Evolutionary conservation across 2,113 vertebrate species (phyloP), one percentile per base, ranked within the genome.

Genomic region (Scalopus aquaticus): DNA sequence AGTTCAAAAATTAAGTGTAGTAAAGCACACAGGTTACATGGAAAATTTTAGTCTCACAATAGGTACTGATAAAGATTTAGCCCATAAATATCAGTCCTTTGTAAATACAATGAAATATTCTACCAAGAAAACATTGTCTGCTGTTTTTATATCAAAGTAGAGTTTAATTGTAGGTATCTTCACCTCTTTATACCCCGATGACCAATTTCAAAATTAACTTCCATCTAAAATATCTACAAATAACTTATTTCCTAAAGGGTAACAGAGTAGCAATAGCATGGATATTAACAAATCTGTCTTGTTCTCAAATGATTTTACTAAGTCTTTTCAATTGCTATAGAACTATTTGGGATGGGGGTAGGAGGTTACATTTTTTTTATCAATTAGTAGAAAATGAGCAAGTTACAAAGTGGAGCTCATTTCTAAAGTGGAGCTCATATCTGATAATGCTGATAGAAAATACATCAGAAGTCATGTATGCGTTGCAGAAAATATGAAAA

Each of bases 211-310:
- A 90, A 89, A 90, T 58, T 54, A 42, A 51, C 37, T 26, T 39
- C 74, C 39, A 72, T 26, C 39, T 85, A 73, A 96, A 92, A 62
- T 69, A 92, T 19, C 56, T 78, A 83, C 8, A 70, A 60, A 80
- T 46, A 54, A 72, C 37, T 72, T 81, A 64, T 49, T 94, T 94
- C 51, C 35, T 83, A 73, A 51, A 32, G 9, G 49, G 39, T 69
- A 77, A 67, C 0, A 80, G 8, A 10, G 20, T 12, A 88, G 49
- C 65, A 73, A 83, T 3, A 35, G 8, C 54, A 35, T 49, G 1
- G 22, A 37, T 4, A 88, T 37, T 83, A 74, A 3, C 30, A 81
- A 72, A 30, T 77, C 24, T 76, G 39, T 77, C 69, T 87, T 51
- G 37, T 19, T 73, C n/a, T 87, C 49, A 65, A 56, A 56, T 46